Conservation (phyloP, 2,888 invertebrate genomes). For the Drosophila aldrichi region DNA sequence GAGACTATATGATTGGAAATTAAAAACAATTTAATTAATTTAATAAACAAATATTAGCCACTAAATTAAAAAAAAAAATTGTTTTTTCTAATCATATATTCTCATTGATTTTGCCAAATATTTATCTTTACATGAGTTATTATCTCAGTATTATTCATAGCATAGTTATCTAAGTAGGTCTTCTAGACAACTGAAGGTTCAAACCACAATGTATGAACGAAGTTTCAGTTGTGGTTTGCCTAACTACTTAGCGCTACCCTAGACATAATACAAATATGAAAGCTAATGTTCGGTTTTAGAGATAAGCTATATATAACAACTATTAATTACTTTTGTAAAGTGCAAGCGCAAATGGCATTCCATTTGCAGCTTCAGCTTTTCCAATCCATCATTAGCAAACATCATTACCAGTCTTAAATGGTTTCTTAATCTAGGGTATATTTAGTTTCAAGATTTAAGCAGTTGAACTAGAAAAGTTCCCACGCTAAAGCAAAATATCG, state of each 20-base stretch:
- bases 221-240: neutral
- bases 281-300: neutral
- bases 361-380: neutral
- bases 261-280: neutral
- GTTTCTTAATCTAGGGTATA: slow-evolving; percentile 22
- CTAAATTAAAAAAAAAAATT: too few relatives aligned
- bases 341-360: too few relatives aligned
- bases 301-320: neutral
- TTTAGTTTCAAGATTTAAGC: slow-evolving; percentile 9
- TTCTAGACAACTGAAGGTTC: neutral
- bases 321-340: slow-evolving; percentile 1
- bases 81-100: too few relatives aligned
- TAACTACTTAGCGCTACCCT: neutral
- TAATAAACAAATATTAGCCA: too few relatives aligned
- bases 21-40: too few relatives aligned
- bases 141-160: neutral
- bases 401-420: slow-evolving; percentile 9
- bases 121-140: neutral
- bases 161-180: neutral
- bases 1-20: too few relatives aligned
- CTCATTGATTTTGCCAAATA: neutral
- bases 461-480: slow-evolving; percentile 42
- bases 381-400: slow-evolving; percentile 8
- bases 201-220: slow-evolving; percentile 1
- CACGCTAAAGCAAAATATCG: slow-evolving; percentile 50